Evolutionary conservation across 2,113 vertebrate genomes (phyloP), one percentile per base, ranked within the genome.

Genomic region (Pluvialis apricaria): DNA sequence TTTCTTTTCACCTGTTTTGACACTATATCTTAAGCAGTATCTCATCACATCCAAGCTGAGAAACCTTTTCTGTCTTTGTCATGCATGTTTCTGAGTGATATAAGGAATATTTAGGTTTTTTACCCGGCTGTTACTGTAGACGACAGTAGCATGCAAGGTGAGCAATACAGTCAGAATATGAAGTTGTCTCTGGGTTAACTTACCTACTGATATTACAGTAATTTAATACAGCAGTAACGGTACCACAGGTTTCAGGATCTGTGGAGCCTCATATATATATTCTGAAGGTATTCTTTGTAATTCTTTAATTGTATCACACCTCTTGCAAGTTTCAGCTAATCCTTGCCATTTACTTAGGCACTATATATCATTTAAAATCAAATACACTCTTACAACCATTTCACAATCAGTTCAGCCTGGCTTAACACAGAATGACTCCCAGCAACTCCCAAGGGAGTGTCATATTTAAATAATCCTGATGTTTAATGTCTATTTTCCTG

Each of bases 51-150:
- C 13, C 6, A 62, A 66, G 22, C 57, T n/a, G 51, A 76, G 45
- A 86, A 76, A 45, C 21, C 17, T 57, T 5, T 57, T 86, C 18
- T 72, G 28, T 15, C 24, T 61, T 57, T 73, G 25, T 24, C 32
- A 38, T 19, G 11, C 4, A 1, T n/a, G 11, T 54, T 78, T 47
- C 16, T 2, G 1, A 82, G 42, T 29, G 7, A 1, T 32, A 13
- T 47, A 73, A 73, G 55, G 22, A 75, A 36, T 69, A n/a, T 61
- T 51, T 44, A 57, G 9, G 11, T 18, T 79, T 79, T 90, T 64
- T 31, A 44, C 28, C 38, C 42, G 36, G 6, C 32, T 86, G 19
- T 68, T 40, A 20, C 21, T 62, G 15, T n/a, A 31, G 42, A 20
- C 22, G 47, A 4, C 13, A 31, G 13, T 20, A 47, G 22, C 22